These are phyloP conservation scores for Choristoneura fumiferana DNA, from an alignment of 1,140 invertebrate species.

Conservation along the genomic window DNA sequence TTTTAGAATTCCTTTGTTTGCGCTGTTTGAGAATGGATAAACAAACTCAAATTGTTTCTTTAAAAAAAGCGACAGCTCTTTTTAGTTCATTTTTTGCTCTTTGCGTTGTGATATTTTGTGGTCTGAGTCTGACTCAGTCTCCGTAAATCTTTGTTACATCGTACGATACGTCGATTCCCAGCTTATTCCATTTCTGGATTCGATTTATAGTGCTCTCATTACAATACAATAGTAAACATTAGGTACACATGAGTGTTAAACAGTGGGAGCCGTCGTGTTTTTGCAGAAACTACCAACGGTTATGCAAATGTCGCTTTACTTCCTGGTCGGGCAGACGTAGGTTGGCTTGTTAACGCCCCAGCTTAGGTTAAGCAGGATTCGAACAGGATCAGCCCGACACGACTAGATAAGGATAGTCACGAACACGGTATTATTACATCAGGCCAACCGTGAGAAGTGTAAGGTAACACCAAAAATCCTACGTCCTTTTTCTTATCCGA, in stretches of 20 bases:
- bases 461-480: background rate
- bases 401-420: constrained; percentile 66
- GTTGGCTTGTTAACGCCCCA: constrained; percentile 58
- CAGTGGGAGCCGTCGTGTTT: constrained; percentile 44
- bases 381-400: constrained; percentile 47
- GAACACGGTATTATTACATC: constrained; percentile 44
- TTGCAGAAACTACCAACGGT: constrained; percentile 60
- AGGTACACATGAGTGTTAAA: constrained; percentile 34
- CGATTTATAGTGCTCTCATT: background rate
- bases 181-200: background rate
- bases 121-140: no score
- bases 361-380: constrained; percentile 42
- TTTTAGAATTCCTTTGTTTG: constrained; percentile 6
- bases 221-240: constrained; percentile 10
- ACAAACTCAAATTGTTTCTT: no score
- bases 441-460: constrained; percentile 17
- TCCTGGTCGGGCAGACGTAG: constrained; percentile 49
- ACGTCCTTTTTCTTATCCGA: no score
- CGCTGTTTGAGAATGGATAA: background rate
- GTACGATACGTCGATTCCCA: background rate
- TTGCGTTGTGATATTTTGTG: no score
- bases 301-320: constrained; percentile 65
- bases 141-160: no score
- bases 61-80: no score
- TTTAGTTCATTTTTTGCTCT: no score